Evolutionary conservation across 2,888 invertebrate genomes (phyloP), one percentile per base, ranked within the genome.

Genomic region (Diplolepis rosae): DNA sequence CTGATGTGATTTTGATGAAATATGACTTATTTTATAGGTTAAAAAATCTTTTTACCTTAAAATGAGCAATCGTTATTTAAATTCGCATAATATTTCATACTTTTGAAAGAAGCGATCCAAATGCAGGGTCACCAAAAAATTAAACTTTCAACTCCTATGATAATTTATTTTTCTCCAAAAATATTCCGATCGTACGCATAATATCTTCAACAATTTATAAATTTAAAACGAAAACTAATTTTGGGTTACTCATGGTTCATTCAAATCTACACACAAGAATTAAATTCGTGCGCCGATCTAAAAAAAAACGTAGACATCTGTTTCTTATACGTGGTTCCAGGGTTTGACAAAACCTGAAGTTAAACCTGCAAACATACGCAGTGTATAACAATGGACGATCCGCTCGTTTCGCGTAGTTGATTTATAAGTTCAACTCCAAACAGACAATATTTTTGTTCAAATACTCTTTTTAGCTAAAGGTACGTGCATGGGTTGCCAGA

Each of bases 381-480:
- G 54, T 18, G 32, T 13, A 54, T 30, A 54, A 54, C 54, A 54
- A 54, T 54, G 54, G 32, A 54, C 30, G 32, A 1, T 18, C 22
- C 54, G 30, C 30, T 48, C 22, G 32, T 54, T 54, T 68, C 28
- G 27, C 68, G 28, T 27, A 28, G 68, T 82, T 83, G 83, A 86
- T 84, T 83, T 83, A 85, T 80, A 83, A 85, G 84, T 84, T 86
- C 82, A 83, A 80, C 79, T 78, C 68, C 74, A 61, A 79, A 77
- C 80, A 79, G 77, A 81, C 80, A 81, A 84, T 85, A 84, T 84
- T 84, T 84, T 83, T 79, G 79, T 83, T 80, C 77, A 72, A 73
- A 77, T 81, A 76, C 72, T 82, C 77, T 79, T 84, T 85, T 83
- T 81, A 77, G 81, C 70, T 74, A 61, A 76, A 71, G 70, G 67